Conservation (phyloP, 2,113 vertebrate species). For the Dicrurus megarhynchus region DNA sequence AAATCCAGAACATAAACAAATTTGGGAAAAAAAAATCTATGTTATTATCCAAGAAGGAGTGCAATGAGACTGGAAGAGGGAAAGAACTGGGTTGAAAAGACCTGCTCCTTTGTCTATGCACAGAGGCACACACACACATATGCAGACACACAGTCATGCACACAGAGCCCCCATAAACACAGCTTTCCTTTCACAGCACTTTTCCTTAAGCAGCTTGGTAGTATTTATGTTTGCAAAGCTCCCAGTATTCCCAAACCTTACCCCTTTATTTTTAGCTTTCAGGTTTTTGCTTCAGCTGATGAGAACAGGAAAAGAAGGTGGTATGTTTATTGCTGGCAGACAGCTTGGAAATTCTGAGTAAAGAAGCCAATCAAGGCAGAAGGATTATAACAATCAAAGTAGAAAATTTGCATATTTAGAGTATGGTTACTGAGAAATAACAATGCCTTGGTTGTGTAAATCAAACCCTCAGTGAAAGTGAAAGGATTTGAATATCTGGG, state of each 20-base stretch:
- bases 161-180: background rate
- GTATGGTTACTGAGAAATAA: conserved; percentile 43
- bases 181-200: background rate
- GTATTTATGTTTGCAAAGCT: background rate
- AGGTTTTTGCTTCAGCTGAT: conserved; percentile 6
- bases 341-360: conserved; percentile 23
- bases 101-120: background rate
- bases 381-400: conserved; percentile 44
- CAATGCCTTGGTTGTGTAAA: conserved; percentile 41
- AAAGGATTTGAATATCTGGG: conserved; percentile 26
- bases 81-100: background rate
- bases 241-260: background rate
- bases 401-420: conserved; percentile 52
- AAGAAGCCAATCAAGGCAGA: conserved; percentile 30
- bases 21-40: background rate
- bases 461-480: background rate
- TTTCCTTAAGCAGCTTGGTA: background rate
- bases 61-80: background rate
- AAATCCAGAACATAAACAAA: background rate
- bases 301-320: background rate
- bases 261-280: background rate
- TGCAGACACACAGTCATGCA: rapidly evolving
- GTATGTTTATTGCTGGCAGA: background rate
- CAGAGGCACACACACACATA: too few relatives aligned
- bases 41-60: background rate